phyloP scores from a whole-genome alignment of 2,113 vertebrate species.

The Tachysurus vachellii region DNA sequence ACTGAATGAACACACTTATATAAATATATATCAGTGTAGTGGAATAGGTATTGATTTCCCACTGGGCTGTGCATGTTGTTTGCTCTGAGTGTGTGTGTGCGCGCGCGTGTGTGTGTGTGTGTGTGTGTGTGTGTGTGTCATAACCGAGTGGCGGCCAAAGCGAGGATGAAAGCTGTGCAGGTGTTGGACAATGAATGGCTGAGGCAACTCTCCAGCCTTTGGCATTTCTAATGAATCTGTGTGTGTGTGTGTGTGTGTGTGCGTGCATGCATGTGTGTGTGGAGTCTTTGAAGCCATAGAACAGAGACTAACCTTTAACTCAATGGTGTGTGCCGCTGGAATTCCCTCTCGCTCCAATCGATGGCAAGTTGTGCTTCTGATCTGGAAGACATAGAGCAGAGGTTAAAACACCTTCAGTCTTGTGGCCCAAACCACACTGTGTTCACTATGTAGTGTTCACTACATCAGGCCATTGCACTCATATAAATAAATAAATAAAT shows the following conservation, averaged over 20 bases:
- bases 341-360: conserved; percentile 44
- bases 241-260: conserved; percentile 28
- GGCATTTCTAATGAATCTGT: conserved; percentile 54
- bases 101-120: conserved; percentile 20
- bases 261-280: conserved; percentile 30
- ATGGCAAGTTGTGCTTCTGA: conserved; percentile 35
- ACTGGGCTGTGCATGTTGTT: conserved; percentile 19
- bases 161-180: conserved; percentile 53
- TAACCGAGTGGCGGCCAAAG: conserved; percentile 42
- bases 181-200: conserved; percentile 43
- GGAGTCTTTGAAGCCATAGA: conserved; percentile 46
- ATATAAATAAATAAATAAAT: too few species aligned
- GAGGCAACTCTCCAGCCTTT: conserved; percentile 47
- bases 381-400: conserved; percentile 56
- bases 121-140: conserved; percentile 31
- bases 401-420: conserved; percentile 21
- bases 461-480: background rate
- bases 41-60: conserved; percentile 48
- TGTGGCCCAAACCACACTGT: background rate
- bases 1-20: background rate
- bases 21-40: conserved; percentile 28
- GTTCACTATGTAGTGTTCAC: background rate
- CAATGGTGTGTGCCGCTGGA: conserved; percentile 36
- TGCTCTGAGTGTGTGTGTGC: background rate
- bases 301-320: conserved; percentile 65